A percentile compares a stretch with the other conserved stretches of the same genome.
Evolutionary conservation across 2,888 invertebrate genomes (phyloP).

Genomic region (Xestia rhomboidea): DNA sequence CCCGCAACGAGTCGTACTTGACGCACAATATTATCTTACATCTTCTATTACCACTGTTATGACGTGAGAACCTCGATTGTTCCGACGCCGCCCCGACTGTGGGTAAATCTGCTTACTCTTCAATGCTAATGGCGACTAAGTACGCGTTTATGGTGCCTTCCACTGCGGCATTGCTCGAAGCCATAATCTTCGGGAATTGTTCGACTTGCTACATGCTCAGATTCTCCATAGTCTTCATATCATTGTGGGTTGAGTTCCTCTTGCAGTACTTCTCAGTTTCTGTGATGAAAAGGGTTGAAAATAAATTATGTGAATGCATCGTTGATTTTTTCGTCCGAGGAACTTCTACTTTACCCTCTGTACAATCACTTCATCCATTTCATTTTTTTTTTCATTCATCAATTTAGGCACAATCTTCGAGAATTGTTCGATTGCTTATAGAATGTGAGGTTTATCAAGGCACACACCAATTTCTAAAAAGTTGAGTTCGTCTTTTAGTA

Average conservation of each 20-base stretch:
- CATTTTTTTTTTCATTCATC: no score
- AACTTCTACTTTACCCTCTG: not conserved
- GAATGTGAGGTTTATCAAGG: not conserved
- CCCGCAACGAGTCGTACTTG: conserved; percentile 28
- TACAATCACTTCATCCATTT: no score
- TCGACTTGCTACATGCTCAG: not conserved
- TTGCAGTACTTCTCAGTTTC: not conserved
- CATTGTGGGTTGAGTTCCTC: not conserved
- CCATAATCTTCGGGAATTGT: not conserved
- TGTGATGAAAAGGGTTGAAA: not conserved
- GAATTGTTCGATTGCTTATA: not conserved
- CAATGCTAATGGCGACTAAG: conserved; percentile 69
- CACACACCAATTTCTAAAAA: not conserved
- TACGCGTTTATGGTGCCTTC: conserved; percentile 40
- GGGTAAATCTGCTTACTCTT: conserved; percentile 81
- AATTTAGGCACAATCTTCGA: not conserved
- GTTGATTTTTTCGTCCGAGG: not conserved
- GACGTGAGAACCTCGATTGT: conserved; percentile 85
- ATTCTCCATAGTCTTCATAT: not conserved
- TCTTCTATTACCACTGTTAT: conserved; percentile 82
- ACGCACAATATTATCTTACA: conserved; percentile 50
- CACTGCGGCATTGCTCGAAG: conserved; percentile 9
- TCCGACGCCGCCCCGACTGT: conserved; percentile 72
- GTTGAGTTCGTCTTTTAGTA: not conserved
- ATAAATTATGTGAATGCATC: no score